phyloP scores from a whole-genome alignment of 1,140 invertebrate species.

The Ostrea edulis region DNA sequence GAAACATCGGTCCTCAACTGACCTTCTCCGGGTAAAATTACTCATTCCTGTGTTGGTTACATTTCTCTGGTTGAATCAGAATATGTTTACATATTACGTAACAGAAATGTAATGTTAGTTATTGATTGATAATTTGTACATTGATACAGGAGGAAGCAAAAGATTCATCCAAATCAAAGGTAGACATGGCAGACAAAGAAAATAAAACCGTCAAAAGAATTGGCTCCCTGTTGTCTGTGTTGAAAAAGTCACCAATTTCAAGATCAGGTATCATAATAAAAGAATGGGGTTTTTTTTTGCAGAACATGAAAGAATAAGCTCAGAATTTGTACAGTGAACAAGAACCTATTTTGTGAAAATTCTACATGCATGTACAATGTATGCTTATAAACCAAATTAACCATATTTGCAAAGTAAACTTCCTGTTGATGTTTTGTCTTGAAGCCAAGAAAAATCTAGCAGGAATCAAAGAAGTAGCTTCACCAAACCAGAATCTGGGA shows the following conservation, averaged over 20 bases:
- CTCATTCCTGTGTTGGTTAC: background rate
- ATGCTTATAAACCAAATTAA: background rate
- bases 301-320: background rate
- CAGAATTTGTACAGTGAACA: background rate
- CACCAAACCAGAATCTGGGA: slow-evolving; percentile 32
- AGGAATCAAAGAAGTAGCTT: slow-evolving; percentile 48
- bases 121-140: too few relatives aligned
- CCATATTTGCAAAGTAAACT: background rate
- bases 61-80: background rate
- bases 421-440: slow-evolving; percentile 14
- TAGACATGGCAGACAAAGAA: slow-evolving; percentile 43
- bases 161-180: slow-evolving; percentile 25
- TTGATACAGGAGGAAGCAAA: background rate
- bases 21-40: slow-evolving; percentile 44
- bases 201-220: slow-evolving; percentile 48
- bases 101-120: too few relatives aligned
- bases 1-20: slow-evolving; percentile 48
- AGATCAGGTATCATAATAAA: slow-evolving; percentile 37
- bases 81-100: background rate
- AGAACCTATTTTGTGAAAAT: too few relatives aligned
- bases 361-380: too few relatives aligned
- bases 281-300: background rate
- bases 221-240: slow-evolving; percentile 50
- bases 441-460: slow-evolving; percentile 53
- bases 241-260: slow-evolving; percentile 57